Percentiles rank a stretch among this genome's conserved stretches.
phyloP scores from a whole-genome alignment of 2,797 vertebrate species.

The Ispidina picta region DNA sequence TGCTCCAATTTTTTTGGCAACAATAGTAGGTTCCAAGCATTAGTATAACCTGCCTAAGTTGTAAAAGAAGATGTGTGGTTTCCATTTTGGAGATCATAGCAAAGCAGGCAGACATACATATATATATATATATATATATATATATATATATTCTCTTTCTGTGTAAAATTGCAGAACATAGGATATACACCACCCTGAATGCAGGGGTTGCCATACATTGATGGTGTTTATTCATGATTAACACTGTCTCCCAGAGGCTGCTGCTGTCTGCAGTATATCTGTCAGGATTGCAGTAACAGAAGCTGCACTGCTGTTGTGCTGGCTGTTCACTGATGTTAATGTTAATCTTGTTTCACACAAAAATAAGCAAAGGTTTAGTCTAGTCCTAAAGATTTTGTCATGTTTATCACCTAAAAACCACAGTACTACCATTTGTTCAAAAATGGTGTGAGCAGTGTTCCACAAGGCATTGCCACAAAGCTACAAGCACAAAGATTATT shows the following conservation, averaged over 20 bases:
- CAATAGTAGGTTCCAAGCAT: not conserved
- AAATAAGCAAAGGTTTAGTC: not conserved
- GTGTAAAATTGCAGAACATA: not conserved
- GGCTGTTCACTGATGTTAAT: not conserved
- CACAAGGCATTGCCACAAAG: not conserved
- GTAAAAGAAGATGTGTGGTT: not conserved
- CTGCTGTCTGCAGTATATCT: not conserved
- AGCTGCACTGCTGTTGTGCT: not conserved
- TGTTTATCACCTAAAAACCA: not conserved
- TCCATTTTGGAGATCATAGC: not conserved
- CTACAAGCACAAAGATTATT: not conserved
- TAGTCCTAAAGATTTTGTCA: rapidly evolving
- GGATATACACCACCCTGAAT: not conserved
- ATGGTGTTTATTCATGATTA: not conserved
- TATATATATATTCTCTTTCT: not conserved
- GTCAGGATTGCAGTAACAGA: not conserved
- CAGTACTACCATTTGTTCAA: not conserved
- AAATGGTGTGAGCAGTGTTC: not conserved
- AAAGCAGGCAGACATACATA: not conserved
- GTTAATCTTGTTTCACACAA: not conserved
- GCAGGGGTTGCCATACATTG: rapidly evolving
- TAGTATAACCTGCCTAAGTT: not conserved
- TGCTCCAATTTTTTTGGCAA: not conserved
- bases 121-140: no score
- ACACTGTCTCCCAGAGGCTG: not conserved